Percentiles rank a stretch among this genome's conserved stretches.
Evolutionary conservation across 2,888 invertebrate genomes (phyloP).

Genomic region (Drosophila basisetae): DNA sequence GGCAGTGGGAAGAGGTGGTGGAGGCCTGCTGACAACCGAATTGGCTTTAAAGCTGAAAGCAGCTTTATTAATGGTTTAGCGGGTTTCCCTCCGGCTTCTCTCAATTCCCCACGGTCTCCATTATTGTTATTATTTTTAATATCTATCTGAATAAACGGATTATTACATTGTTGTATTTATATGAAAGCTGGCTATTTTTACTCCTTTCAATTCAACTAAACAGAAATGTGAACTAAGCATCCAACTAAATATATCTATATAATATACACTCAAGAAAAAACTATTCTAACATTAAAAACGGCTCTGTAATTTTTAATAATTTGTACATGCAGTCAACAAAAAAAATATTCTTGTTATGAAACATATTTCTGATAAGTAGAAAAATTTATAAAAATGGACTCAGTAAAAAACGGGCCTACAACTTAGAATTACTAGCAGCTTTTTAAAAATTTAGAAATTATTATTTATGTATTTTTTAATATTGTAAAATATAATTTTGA

Average conservation of each 20-base stretch:
- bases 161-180: slow-evolving; percentile 26
- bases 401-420: neutral
- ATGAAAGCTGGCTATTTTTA: neutral
- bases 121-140: slow-evolving; percentile 27
- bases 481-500: neutral
- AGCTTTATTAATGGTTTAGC: slow-evolving; percentile 51
- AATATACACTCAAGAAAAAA: neutral
- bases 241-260: neutral
- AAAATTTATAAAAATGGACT: neutral
- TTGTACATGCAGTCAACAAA: neutral
- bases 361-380: neutral
- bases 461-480: neutral
- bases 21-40: slow-evolving; percentile 3
- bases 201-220: neutral
- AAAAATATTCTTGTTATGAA: neutral
- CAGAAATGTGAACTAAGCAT: neutral
- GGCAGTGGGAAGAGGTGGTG: neutral
- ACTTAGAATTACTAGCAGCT: neutral
- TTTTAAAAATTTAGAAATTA: neutral
- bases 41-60: slow-evolving; percentile 8
- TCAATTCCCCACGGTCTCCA: slow-evolving; percentile 53
- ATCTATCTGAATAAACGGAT: slow-evolving; percentile 56
- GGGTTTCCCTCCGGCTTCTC: slow-evolving; percentile 46
- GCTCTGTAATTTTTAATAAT: neutral
- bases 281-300: neutral